Evolutionary conservation across 2,797 vertebrate genomes (phyloP), one percentile per base, ranked within the genome.

Genomic region (Varecia variegata): DNA sequence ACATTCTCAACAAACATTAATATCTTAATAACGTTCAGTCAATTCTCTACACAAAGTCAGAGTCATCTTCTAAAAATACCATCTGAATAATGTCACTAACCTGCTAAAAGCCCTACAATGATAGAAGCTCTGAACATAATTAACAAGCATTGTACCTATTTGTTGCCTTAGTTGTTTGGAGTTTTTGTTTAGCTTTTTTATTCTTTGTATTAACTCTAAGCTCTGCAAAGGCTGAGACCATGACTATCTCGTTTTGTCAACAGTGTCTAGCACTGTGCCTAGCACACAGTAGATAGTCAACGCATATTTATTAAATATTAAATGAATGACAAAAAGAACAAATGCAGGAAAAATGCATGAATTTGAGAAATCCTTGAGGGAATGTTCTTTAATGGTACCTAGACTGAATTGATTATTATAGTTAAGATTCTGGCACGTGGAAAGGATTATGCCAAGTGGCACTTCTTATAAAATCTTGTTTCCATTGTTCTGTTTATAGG

Each of bases 381-480:
- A 83, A n/a, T 3, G 23, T 91, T 62, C 73, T 67, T 11, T 65
- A 83, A 54, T 56, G 18, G 3, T n/a, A 58, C 4, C 3, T 60
- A 56, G 14, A 68, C 8, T 60, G 27, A 94, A 43, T 32, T 74
- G 45, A 47, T 68, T 56, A 77, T 86, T 85, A 45, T n/a, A 74
- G 50, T 76, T 32, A 87, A 87, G 40, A 83, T 90, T 96, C 40
- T 30, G 5, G 18, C 56, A 21, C 43, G 30, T 54, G 32, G 76
- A 95, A 96, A 76, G 50, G n/a, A 92, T 60, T 70, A 43, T n/a
- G 62, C 71, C 17, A 94, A 71, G 18, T 47, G 70, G 5, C 4
- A 45, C 27, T 90, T 96, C 67, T 82, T 60, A 82, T 58, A 97
- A 85, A 76, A 81, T 14, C 43, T 93, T 94, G 3, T 70, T 88